Percentiles rank a stretch among this genome's conserved stretches.
These are phyloP conservation scores for Penaeus vannamei DNA, from an alignment of 1,140 invertebrate species.

Conservation along the genomic window DNA sequence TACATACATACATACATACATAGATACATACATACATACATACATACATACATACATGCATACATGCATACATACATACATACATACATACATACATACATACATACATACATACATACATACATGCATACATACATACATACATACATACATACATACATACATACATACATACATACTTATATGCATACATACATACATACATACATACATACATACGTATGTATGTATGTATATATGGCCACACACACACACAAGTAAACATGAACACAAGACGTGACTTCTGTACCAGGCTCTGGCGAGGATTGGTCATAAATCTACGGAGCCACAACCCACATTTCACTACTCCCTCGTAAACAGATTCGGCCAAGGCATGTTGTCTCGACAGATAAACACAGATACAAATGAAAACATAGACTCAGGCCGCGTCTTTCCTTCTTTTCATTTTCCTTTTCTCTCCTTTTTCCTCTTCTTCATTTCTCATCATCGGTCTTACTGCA, in stretches of 20 bases:
- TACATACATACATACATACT: not conserved
- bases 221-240: conserved; percentile 34
- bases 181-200: not conserved
- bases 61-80: conserved; percentile 6
- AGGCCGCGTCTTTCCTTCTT: not conserved
- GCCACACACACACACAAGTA: conserved; percentile 3
- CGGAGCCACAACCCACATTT: too few species aligned
- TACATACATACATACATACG: not conserved
- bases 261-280: not conserved
- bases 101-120: not conserved
- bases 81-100: not conserved
- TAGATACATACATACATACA: not conserved
- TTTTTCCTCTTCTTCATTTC: not conserved
- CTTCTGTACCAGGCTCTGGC: not conserved
- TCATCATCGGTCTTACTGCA: too few species aligned
- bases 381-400: too few species aligned
- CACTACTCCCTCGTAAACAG: too few species aligned
- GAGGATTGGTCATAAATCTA: too few species aligned
- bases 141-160: conserved; percentile 1
- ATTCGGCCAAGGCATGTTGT: too few species aligned
- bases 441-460: not conserved
- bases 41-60: not conserved
- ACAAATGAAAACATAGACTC: not conserved
- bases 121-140: not conserved
- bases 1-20: not conserved